Conservation (phyloP, 2,113 vertebrate genomes). For the Rhinopomastus cyanomelas region DNA sequence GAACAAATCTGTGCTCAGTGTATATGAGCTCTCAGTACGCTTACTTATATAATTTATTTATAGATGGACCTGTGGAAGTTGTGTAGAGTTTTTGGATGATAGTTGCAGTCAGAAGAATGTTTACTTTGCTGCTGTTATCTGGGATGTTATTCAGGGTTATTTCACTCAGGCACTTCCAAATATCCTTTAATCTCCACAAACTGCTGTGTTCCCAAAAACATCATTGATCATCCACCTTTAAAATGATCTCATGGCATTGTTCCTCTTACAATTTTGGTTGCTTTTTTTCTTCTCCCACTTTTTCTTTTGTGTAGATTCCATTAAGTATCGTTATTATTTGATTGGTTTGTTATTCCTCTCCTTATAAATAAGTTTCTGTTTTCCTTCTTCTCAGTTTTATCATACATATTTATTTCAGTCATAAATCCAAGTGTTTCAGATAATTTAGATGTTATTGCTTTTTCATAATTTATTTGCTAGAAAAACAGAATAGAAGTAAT, state of each 20-base stretch:
- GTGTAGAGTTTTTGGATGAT: background rate
- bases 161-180: background rate
- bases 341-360: background rate
- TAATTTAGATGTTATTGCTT: background rate
- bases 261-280: background rate
- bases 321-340: background rate
- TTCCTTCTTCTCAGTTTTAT: background rate
- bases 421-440: background rate
- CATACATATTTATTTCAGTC: background rate
- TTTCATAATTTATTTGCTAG: background rate
- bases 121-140: background rate
- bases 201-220: background rate
- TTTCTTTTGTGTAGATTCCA: background rate
- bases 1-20: background rate
- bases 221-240: background rate
- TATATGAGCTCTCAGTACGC: background rate
- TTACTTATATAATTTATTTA: background rate
- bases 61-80: background rate
- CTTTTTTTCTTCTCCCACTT: background rate
- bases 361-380: background rate
- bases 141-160: background rate
- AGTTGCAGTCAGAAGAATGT: background rate
- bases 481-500: background rate
- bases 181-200: constrained; percentile 18
- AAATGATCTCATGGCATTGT: background rate